Base-by-base conservation (phyloP, 2,797 vertebrate genomes). In the Esox lucius region DNA sequence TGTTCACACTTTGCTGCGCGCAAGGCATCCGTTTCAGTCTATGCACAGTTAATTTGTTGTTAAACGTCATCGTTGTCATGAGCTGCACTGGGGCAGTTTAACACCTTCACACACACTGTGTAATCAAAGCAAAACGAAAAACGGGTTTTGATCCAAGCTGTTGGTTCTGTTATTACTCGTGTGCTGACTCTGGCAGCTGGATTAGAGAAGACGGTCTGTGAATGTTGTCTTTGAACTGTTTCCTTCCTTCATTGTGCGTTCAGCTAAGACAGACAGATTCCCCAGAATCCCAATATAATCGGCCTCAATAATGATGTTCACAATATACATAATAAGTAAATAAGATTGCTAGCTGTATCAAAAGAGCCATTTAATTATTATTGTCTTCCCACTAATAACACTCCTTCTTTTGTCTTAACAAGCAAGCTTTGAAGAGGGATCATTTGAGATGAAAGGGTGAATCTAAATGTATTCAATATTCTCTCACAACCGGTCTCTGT, bases 381-480 rank as follows among this genome's bases (percentile, higher is more conserved):
- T 17, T 35, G 22, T 26, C 64, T 11, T 68, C 51, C 61, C 59
- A 12, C 53, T 49, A 26, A 69, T 28, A 59, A 39, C 46, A 5
- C 12, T 22, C 24, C 51, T 51, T 64, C n/a, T 83, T 80, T 80
- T 74, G 66, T 78, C 49, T 67, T 56, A 31, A 56, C 39, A 61
- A 0, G 35, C 31, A 64, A 68, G 49, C 72, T 74, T 72, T 68
- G 49, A 79, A 80, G 74, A 72, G 11, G 6, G 16, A 68, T 48
- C 26, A 35, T 68, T 39, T 68, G 22, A 65, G 67, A 48, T 39
- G 51, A 61, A 28, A 77, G 24, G 81, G 72, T 71, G 46, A 78
- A 78, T 79, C 35, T 61, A 28, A 78, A 76, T 68, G 73, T 42
- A 65, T 84, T 86, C 79, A 70, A 64, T 78, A 74, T 84, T 81